Evolutionary conservation across 2,888 invertebrate genomes (phyloP).

Genomic region (Leptothorax acervorum): DNA sequence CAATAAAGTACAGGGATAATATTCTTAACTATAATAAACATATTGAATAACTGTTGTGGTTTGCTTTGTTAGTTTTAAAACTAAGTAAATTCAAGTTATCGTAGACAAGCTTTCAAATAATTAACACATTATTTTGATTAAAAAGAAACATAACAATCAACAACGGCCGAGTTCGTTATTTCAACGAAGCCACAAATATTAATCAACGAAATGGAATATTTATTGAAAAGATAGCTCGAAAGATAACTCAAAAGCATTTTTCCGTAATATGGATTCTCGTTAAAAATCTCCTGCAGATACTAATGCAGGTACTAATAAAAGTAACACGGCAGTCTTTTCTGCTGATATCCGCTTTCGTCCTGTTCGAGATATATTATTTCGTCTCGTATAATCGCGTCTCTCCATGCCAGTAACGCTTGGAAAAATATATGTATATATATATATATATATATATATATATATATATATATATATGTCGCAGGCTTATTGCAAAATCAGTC

Average conservation of each 20-base stretch:
- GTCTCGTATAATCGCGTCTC: not conserved
- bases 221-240: not conserved
- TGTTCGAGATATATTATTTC: not conserved
- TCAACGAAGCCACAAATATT: constrained; percentile 6
- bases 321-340: not conserved
- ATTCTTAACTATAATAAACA: not conserved
- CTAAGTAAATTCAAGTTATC: not conserved
- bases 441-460: too few species aligned
- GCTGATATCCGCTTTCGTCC: not conserved
- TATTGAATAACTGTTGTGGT: not conserved
- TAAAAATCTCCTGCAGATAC: not conserved
- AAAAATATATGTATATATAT: not conserved
- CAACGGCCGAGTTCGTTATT: not conserved
- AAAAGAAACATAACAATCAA: not conserved
- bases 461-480: too few species aligned
- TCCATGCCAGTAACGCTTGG: not conserved
- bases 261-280: not conserved
- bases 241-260: not conserved
- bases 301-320: not conserved
- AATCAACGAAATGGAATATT: not conserved
- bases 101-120: not conserved
- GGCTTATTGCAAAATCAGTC: too few species aligned
- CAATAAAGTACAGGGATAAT: not conserved
- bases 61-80: not conserved
- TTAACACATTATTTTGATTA: not conserved